phyloP scores from a whole-genome alignment of 2,113 vertebrate species.

The Corydoras sp. region DNA sequence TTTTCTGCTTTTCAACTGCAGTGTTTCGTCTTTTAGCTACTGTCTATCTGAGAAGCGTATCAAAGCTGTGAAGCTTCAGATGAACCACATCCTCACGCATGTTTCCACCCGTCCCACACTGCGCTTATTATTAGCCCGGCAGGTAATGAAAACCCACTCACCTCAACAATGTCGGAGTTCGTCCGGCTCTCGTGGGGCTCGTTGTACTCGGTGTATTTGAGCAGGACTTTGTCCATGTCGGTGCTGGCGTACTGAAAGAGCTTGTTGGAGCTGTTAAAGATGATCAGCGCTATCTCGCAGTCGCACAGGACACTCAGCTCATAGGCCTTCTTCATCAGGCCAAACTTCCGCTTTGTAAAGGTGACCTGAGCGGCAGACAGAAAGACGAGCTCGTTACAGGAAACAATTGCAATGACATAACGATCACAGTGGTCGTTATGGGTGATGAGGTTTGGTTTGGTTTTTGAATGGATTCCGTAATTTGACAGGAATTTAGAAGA shows the following conservation, averaged over 20 bases:
- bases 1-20: too few relatives aligned
- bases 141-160: slow-evolving; percentile 64
- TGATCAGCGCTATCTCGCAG: slow-evolving; percentile 99
- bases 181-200: slow-evolving; percentile 98
- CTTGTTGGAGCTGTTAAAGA: slow-evolving; percentile 99
- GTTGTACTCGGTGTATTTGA: slow-evolving; percentile 99
- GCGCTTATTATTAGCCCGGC: background rate
- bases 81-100: background rate
- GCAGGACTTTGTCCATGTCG: slow-evolving; percentile 99
- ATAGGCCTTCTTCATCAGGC: slow-evolving; percentile 99
- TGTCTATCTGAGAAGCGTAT: too few relatives aligned
- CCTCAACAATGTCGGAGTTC: slow-evolving; percentile 99
- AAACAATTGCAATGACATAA: too few relatives aligned
- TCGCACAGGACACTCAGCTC: slow-evolving; percentile 98
- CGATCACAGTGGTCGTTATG: too few relatives aligned
- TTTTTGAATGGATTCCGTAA: too few relatives aligned
- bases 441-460: too few relatives aligned
- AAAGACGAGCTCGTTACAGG: too few relatives aligned
- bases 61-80: too few relatives aligned
- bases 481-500: too few relatives aligned
- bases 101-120: slow-evolving; percentile 5
- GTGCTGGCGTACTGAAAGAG: slow-evolving; percentile 99
- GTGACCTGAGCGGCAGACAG: slow-evolving; percentile 82
- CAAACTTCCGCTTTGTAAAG: slow-evolving; percentile 99
- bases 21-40: slow-evolving; percentile 59